A percentile compares a stretch with the other conserved stretches of the same genome.
Evolutionary conservation across 1,140 invertebrate genomes (phyloP).

Genomic region (Drosophila pseudoobscura): DNA sequence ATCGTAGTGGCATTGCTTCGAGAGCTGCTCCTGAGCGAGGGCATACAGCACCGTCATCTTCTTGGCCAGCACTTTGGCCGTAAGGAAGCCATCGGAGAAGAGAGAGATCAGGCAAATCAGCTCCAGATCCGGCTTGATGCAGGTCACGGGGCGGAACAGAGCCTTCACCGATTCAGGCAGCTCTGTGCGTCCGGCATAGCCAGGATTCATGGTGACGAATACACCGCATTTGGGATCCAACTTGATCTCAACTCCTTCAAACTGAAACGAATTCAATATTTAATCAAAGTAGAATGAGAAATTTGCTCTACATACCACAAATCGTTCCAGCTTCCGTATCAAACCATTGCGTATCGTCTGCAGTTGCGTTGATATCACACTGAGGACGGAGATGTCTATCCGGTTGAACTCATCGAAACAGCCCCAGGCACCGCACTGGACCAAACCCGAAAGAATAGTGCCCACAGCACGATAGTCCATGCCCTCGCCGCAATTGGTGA

Average conservation of each 20-base stretch:
- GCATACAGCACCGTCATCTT: slow-evolving; percentile 96
- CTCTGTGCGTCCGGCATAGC: slow-evolving; percentile 94
- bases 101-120: slow-evolving; percentile 95
- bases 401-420: slow-evolving; percentile 97
- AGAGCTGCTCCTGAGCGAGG: slow-evolving; percentile 92
- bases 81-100: slow-evolving; percentile 94
- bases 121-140: slow-evolving; percentile 94
- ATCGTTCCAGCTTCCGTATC: slow-evolving; percentile 88
- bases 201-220: slow-evolving; percentile 97
- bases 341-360: slow-evolving; percentile 94
- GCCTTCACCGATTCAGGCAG: slow-evolving; percentile 96
- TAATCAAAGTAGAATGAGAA: background rate
- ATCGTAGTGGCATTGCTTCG: slow-evolving; percentile 96
- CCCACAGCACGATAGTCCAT: slow-evolving; percentile 95
- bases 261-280: slow-evolving; percentile 84
- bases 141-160: slow-evolving; percentile 94
- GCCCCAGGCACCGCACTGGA: slow-evolving; percentile 92
- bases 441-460: slow-evolving; percentile 91
- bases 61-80: slow-evolving; percentile 93
- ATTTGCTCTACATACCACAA: slow-evolving; percentile 85
- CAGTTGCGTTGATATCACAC: slow-evolving; percentile 95
- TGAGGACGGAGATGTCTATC: slow-evolving; percentile 94
- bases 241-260: slow-evolving; percentile 92
- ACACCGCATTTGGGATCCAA: slow-evolving; percentile 94
- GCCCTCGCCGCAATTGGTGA: slow-evolving; percentile 96